Percentiles rank a stretch among this genome's conserved stretches.
These are phyloP conservation scores for Oreochromis aureus DNA, from an alignment of 2,113 vertebrate species.

Conservation along the genomic window DNA sequence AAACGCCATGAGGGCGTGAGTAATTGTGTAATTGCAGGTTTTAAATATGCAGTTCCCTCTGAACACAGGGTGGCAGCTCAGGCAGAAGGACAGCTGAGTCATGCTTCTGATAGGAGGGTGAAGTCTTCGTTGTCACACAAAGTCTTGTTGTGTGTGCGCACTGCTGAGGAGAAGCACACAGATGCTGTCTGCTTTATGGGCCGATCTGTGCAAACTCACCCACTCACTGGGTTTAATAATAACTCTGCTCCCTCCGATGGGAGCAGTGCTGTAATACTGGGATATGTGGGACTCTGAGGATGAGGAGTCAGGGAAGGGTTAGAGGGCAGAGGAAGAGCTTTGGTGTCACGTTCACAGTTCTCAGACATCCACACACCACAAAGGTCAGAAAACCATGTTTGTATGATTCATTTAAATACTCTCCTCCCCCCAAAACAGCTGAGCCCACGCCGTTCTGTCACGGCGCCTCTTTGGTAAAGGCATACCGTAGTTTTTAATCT, in stretches of 20 bases:
- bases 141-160: too few species aligned
- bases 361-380: background rate
- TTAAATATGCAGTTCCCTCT: background rate
- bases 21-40: background rate
- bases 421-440: background rate
- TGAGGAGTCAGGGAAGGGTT: background rate
- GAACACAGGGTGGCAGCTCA: background rate
- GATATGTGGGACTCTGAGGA: background rate
- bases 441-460: background rate
- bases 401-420: background rate
- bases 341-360: background rate
- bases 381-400: background rate
- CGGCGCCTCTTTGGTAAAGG: background rate
- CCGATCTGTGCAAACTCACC: background rate
- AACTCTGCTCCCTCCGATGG: background rate
- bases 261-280: background rate
- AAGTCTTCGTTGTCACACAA: background rate
- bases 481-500: accelerated
- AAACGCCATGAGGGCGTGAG: background rate
- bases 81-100: background rate
- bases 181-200: background rate
- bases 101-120: background rate
- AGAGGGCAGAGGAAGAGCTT: background rate
- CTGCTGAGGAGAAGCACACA: background rate
- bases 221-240: background rate